phyloP scores from a whole-genome alignment of 2,113 vertebrate species.

The Diglossa brunneiventris region DNA sequence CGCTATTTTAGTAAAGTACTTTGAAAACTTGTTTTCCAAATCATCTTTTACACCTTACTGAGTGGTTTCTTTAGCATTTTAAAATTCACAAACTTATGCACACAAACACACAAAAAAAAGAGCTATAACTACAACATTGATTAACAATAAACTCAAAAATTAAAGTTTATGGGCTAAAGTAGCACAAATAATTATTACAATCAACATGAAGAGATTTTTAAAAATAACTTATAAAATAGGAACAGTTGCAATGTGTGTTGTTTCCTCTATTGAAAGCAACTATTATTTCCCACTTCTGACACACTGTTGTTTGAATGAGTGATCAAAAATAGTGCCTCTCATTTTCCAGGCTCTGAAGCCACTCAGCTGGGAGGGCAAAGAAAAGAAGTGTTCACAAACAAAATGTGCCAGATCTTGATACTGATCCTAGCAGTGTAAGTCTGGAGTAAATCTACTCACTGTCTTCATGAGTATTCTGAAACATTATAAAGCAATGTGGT shows the following conservation, averaged over 20 bases:
- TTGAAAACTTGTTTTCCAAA: background rate
- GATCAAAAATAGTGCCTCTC: slow-evolving; percentile 15
- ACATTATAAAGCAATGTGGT: background rate
- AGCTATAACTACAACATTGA: background rate
- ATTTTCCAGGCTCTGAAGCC: slow-evolving; percentile 1
- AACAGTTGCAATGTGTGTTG: background rate
- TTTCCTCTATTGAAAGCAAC: slow-evolving; percentile 16
- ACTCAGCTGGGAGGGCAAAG: background rate
- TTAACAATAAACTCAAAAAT: slow-evolving; percentile 25
- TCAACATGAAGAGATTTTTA: slow-evolving; percentile 3
- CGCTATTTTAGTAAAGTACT: background rate
- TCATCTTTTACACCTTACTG: background rate
- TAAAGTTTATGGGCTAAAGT: background rate
- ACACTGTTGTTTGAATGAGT: background rate
- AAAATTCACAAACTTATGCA: background rate
- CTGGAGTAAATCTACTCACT: background rate
- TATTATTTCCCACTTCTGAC: slow-evolving; percentile 17
- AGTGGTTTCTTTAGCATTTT: background rate
- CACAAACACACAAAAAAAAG: background rate
- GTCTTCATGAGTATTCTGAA: background rate
- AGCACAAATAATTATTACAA: background rate
- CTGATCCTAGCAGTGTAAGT: background rate
- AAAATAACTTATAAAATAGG: background rate
- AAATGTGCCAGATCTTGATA: background rate
- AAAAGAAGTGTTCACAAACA: background rate